A percentile compares a stretch with the other conserved stretches of the same genome.
Conservation (phyloP, 2,113 vertebrate species). For the Myxocyprinus asiaticus region DNA sequence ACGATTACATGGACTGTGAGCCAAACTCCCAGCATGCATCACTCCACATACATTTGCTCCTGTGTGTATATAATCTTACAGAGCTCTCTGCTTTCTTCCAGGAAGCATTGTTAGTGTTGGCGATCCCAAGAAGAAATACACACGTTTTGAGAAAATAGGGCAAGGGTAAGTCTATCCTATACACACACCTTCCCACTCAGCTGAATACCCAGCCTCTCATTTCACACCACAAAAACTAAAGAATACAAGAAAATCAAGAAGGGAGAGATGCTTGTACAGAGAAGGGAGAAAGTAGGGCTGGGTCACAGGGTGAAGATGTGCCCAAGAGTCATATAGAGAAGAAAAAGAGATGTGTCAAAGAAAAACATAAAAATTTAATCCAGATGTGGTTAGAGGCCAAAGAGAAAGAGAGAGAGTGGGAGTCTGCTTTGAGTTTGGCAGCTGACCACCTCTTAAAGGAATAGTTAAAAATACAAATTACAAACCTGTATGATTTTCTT, state of each 20-base stretch:
- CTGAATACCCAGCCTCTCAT: no score
- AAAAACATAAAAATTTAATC: conserved; percentile 62
- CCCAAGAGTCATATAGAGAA: no score
- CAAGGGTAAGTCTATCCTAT: conserved; percentile 86
- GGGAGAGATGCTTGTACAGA: conserved; percentile 12
- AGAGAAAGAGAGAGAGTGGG: neutral
- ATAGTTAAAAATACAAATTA: no score
- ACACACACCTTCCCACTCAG: neutral
- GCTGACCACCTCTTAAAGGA: neutral
- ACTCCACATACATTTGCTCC: neutral
- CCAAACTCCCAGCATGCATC: neutral
- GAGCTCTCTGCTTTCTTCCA: conserved; percentile 60
- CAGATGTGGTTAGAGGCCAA: conserved; percentile 37
- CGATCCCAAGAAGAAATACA: no score
- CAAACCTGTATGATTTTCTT: no score
- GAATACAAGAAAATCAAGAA: conserved; percentile 22
- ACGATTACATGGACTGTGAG: neutral
- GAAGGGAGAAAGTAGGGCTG: neutral
- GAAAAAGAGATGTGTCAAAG: conserved; percentile 20
- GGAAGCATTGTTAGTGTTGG: conserved; percentile 59
- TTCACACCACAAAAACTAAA: neutral
- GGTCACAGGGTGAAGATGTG: no score
- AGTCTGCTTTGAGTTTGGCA: neutral
- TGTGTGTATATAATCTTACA: neutral
- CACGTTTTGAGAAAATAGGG: conserved; percentile 82